A percentile compares a stretch with the other conserved stretches of the same genome.
phyloP scores from a whole-genome alignment of 2,797 vertebrate genomes.

The Siniperca obscura region DNA sequence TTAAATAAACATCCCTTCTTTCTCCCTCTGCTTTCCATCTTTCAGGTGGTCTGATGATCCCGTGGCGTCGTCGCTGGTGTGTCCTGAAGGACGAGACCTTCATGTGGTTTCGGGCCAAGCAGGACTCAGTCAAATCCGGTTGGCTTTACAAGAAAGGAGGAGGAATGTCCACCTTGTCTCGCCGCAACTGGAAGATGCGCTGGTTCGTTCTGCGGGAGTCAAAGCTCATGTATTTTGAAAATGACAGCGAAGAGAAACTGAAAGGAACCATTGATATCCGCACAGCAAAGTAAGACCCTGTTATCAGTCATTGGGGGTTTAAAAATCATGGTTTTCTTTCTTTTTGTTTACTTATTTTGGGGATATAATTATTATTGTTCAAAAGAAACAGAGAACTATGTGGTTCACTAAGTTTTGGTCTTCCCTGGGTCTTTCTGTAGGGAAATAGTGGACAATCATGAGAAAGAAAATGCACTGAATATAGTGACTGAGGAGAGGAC shows the following conservation, averaged over 20 bases:
- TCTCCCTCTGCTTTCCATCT: neutral
- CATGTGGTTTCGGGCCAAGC: slow-evolving; percentile 96
- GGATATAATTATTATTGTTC: neutral
- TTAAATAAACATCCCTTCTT: neutral
- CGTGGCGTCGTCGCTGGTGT: slow-evolving; percentile 94
- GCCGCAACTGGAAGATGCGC: slow-evolving; percentile 95
- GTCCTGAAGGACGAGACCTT: slow-evolving; percentile 95
- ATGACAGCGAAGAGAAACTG: slow-evolving; percentile 92
- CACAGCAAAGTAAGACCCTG: slow-evolving; percentile 86
- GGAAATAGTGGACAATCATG: slow-evolving; percentile 94
- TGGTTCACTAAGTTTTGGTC: neutral
- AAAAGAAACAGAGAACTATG: neutral
- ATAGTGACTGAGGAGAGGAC: slow-evolving; percentile 92
- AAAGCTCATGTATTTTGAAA: slow-evolving; percentile 94
- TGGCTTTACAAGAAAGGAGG: slow-evolving; percentile 96
- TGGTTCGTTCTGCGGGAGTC: slow-evolving; percentile 94
- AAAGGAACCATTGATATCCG: slow-evolving; percentile 92
- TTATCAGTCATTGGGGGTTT: neutral
- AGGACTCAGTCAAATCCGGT: slow-evolving; percentile 92
- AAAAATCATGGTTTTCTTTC: neutral
- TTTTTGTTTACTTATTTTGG: neutral
- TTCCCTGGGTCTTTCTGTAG: slow-evolving; percentile 70
- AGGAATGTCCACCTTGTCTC: slow-evolving; percentile 92
- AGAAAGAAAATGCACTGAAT: slow-evolving; percentile 95
- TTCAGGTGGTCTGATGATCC: slow-evolving; percentile 93